phyloP scores from a whole-genome alignment of 1,140 invertebrate species.

The Cydia pomonella region DNA sequence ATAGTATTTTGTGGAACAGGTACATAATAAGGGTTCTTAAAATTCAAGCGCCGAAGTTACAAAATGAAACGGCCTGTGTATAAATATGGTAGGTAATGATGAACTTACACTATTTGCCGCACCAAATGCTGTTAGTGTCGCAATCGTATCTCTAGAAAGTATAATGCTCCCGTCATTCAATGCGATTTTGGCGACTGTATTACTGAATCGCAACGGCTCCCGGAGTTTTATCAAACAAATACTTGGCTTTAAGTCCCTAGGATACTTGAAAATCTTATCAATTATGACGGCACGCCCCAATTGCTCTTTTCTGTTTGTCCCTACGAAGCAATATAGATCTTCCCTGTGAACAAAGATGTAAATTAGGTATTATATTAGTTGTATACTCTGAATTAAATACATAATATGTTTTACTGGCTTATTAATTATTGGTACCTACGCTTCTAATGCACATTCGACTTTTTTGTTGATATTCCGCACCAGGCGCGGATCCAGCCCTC shows the following conservation, averaged over 20 bases:
- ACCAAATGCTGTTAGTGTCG: background rate
- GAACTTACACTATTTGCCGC: background rate
- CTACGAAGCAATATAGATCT: background rate
- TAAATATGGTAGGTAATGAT: background rate
- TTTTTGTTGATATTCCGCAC: too few species aligned
- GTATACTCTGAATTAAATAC: too few species aligned
- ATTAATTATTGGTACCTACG: too few species aligned
- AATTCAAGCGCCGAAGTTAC: too few species aligned
- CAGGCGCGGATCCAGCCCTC: too few species aligned
- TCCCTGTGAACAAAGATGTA: conserved; percentile 1
- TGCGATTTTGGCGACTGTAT: background rate
- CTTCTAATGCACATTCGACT: too few species aligned
- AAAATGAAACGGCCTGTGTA: too few species aligned
- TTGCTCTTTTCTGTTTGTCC: background rate
- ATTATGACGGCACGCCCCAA: background rate
- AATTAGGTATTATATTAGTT: too few species aligned
- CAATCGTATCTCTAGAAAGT: background rate
- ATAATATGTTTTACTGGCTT: too few species aligned
- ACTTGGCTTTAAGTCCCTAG: background rate
- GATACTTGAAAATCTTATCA: background rate
- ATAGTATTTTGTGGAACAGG: too few species aligned
- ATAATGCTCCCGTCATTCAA: background rate
- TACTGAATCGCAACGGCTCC: background rate
- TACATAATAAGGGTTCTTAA: too few species aligned
- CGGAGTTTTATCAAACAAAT: background rate